These are phyloP conservation scores for Hetaerina americana DNA, from an alignment of 1,140 invertebrate genomes.

Conservation along the genomic window DNA sequence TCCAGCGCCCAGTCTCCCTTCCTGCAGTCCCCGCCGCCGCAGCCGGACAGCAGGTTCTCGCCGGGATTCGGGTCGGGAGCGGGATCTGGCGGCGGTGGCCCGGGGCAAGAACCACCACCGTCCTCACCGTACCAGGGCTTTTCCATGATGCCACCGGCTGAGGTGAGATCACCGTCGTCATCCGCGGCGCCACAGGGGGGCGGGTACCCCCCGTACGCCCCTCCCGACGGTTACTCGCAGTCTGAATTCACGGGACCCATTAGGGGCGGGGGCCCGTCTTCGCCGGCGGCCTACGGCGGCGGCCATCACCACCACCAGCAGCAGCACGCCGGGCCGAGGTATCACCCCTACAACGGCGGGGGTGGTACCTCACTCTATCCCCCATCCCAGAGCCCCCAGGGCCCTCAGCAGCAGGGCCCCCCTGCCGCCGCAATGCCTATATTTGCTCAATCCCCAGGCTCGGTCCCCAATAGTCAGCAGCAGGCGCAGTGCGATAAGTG, in stretches of 20 bases:
- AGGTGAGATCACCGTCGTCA: not conserved
- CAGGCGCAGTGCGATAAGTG: slow-evolving; percentile 68
- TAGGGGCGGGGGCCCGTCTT: not conserved
- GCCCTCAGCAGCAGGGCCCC: not conserved
- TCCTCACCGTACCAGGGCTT: not conserved
- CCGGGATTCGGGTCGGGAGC: not conserved
- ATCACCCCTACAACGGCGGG: slow-evolving; percentile 16
- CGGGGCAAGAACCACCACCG: not conserved
- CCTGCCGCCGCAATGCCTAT: slow-evolving; percentile 1
- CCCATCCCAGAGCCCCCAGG: not conserved
- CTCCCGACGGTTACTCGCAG: not conserved
- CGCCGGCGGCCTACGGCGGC: slow-evolving; percentile 23
- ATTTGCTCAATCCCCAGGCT: slow-evolving; percentile 26
- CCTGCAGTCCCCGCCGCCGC: slow-evolving; percentile 9
- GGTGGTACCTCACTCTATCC: not conserved
- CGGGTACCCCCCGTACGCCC: not conserved
- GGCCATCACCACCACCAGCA: slow-evolving; percentile 34
- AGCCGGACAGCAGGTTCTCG: slow-evolving; percentile 10
- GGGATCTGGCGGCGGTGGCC: not conserved
- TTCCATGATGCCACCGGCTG: not conserved
- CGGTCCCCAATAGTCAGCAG: slow-evolving; percentile 44
- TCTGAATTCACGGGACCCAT: not conserved
- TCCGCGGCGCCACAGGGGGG: not conserved
- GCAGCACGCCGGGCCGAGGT: slow-evolving; percentile 39
- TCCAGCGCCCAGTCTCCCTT: not conserved